phyloP scores from a whole-genome alignment of 30 jellyfish, hydroid and myxozoan species.

The Sanderia malayensis region DNA sequence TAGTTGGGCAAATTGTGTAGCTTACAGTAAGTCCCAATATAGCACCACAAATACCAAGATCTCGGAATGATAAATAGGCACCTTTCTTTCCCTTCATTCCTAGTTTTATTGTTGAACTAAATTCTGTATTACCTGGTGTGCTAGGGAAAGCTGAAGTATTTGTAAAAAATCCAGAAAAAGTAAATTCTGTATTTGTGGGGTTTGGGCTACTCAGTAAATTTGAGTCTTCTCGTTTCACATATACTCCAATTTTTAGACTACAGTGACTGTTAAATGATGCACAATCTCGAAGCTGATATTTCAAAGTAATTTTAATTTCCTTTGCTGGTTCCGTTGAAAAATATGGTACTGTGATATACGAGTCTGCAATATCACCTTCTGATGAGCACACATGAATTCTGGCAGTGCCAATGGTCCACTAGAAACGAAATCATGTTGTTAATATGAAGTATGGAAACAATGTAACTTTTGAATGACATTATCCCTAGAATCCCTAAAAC shows the following conservation, averaged over 20 bases:
- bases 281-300: neutral
- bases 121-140: neutral
- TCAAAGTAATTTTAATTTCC: neutral
- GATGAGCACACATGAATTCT: neutral
- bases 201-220: neutral
- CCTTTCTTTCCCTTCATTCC: conserved; percentile 11
- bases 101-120: neutral
- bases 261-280: neutral
- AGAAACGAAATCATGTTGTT: no score
- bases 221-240: neutral
- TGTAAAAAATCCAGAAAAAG: neutral
- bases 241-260: neutral
- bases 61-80: conserved; percentile 8
- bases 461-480: no score
- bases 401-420: neutral
- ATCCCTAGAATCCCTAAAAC: no score
- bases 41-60: conserved; percentile 15
- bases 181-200: neutral
- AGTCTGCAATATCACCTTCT: neutral
- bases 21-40: neutral
- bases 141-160: neutral
- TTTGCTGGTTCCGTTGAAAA: neutral
- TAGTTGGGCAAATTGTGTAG: conserved; percentile 39
- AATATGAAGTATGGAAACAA: no score
- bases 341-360: neutral